Conservation (phyloP, 1,140 invertebrate species). For the Bombyx mandarina region DNA sequence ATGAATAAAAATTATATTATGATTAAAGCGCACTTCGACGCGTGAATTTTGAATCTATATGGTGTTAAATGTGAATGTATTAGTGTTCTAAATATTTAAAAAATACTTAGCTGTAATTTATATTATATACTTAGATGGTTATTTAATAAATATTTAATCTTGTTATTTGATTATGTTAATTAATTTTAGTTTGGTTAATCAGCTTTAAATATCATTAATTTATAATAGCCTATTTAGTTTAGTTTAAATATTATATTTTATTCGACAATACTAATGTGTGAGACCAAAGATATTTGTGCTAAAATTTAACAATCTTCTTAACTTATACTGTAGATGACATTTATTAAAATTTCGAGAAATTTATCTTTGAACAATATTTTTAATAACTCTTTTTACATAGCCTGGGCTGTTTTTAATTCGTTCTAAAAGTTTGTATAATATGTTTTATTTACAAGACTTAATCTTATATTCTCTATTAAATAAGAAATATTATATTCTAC, state of each 20-base stretch:
- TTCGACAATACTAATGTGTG: slow-evolving; percentile 1
- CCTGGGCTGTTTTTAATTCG: no score
- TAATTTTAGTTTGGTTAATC: slow-evolving; percentile 24
- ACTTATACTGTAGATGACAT: no score
- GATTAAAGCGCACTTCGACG: slow-evolving; percentile 33
- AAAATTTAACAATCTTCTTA: slow-evolving; percentile 5
- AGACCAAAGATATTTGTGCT: slow-evolving; percentile 24
- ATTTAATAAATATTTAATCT: slow-evolving; percentile 9
- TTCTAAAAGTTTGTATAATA: no score
- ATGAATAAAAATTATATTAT: slow-evolving; percentile 16
- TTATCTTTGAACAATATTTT: no score
- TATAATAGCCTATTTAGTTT: slow-evolving; percentile 8
- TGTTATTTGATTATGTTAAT: slow-evolving; percentile 10
- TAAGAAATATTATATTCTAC: no score
- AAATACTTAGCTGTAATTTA: slow-evolving; percentile 8
- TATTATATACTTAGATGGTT: slow-evolving; percentile 8
- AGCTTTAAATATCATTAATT: slow-evolving; percentile 25
- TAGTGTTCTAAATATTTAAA: slow-evolving; percentile 4
- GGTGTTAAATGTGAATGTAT: slow-evolving; percentile 23
- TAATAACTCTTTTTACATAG: no score
- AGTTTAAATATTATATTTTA: background rate
- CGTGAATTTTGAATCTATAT: slow-evolving; percentile 38
- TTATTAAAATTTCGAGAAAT: no score
- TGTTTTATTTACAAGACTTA: no score
- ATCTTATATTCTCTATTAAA: no score